Evolutionary conservation across 1,140 invertebrate genomes (phyloP), one percentile per base, ranked within the genome.

Genomic region (Macrobrachium rosenbergii): DNA sequence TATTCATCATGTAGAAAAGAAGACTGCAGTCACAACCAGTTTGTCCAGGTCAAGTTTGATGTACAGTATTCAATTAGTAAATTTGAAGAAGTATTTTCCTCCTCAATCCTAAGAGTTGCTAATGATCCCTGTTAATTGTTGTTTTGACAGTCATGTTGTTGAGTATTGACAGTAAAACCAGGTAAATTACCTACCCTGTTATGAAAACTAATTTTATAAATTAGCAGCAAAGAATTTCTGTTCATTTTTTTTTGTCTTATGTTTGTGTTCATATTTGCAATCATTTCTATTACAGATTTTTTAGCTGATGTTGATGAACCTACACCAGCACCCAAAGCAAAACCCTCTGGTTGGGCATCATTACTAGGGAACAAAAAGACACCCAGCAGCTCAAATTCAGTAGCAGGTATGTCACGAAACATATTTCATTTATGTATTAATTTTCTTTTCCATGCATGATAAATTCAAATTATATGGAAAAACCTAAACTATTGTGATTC

Each of bases 251-350:
- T 59, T 78, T n/a, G n/a, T 78, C 0, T n/a, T 45, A 78, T 52
- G 6, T 17, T 52, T 78, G 10, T 78, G 52, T 0, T 52, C 7
- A 3, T 58, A 63, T 21, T 63, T 63, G 21, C 58, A 75, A 19
- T 28, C 52, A 69, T 23, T 76, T 77, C 37, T 37, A 19, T 86
- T 86, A 60, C 83, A 86, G 83, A 86, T 72, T 86, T 86, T 37
- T 62, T 86, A 21, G 83, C 83, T 19, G 83, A 86, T 86, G 83
- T 86, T 72, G 83, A 86, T 72, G 83, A 86, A 12, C 77, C 83
- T n/a, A 72, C 43, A 16, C 83, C 83, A 37, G 76, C 83, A 28
- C 83, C 83, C n/a, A 86, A 86, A 43, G 76, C 83, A 43, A 86
- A 86, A 62, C 16, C 76, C 58, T 86, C 83, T 23, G 79, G 83